phyloP scores from a whole-genome alignment of 1,140 invertebrate genomes.

The Leptoteleia sp. region DNA sequence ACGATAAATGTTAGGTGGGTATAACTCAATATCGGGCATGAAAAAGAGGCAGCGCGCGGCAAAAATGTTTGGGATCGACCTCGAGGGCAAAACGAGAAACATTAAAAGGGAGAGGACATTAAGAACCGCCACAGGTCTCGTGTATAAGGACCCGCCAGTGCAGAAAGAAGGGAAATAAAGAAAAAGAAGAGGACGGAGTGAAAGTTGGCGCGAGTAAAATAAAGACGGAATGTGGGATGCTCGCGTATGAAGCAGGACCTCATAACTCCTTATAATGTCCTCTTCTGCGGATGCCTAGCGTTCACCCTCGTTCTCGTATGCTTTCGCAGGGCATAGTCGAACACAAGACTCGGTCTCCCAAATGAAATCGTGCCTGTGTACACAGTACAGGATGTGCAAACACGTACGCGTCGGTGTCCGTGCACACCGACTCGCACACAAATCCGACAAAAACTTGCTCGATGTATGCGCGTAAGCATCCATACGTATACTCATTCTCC shows the following conservation, averaged over 20 bases:
- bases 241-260: constrained; percentile 80
- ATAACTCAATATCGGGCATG: constrained; percentile 79
- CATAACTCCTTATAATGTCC: constrained; percentile 82
- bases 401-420: constrained; percentile 20
- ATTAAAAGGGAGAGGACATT: constrained; percentile 81
- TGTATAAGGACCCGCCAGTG: constrained; percentile 75
- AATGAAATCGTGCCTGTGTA: constrained; percentile 64
- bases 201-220: constrained; percentile 43
- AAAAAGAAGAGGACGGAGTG: constrained; percentile 56
- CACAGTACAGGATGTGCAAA: constrained; percentile 50
- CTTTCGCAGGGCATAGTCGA: constrained; percentile 74
- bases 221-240: constrained; percentile 73
- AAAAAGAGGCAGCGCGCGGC: constrained; percentile 76
- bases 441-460: constrained; percentile 39
- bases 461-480: constrained; percentile 54
- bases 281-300: constrained; percentile 80
- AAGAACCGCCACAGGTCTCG: constrained; percentile 80
- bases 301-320: constrained; percentile 78
- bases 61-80: constrained; percentile 80
- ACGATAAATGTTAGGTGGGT: constrained; percentile 77
- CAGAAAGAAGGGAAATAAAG: constrained; percentile 66
- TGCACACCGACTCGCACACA: constrained; percentile 19
- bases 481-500: constrained; percentile 54
- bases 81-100: constrained; percentile 78
- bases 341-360: constrained; percentile 69